Percentiles rank a stretch among this genome's conserved stretches.
Evolutionary conservation across 2,113 vertebrate species (phyloP).

Genomic region (Thinocorus orbignyianus): DNA sequence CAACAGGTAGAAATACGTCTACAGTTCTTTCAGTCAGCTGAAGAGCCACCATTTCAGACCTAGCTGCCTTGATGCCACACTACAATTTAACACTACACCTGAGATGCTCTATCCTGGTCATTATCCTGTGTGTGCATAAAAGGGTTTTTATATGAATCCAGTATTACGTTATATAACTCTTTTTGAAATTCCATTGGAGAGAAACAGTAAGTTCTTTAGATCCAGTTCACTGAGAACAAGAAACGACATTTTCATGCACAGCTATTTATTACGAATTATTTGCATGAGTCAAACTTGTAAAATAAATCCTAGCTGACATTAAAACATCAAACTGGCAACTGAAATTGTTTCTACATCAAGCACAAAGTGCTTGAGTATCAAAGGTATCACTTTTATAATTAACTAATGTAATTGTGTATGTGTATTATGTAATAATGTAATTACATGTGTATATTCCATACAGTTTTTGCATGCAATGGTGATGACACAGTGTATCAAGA

Average conservation of each 20-base stretch:
- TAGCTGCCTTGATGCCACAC: background rate
- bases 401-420: background rate
- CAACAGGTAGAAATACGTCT: background rate
- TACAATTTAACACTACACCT: background rate
- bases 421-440: background rate
- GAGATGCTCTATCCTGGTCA: background rate
- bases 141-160: background rate
- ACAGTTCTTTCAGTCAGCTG: background rate
- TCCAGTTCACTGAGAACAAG: background rate
- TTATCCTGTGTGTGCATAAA: background rate
- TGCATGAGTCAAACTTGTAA: background rate
- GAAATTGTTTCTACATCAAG: background rate
- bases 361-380: accelerated
- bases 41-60: background rate
- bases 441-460: background rate
- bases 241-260: background rate
- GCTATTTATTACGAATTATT: background rate
- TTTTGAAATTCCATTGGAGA: background rate
- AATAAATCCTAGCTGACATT: background rate
- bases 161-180: background rate
- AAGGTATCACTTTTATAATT: background rate
- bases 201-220: background rate
- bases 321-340: background rate
- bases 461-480: background rate
- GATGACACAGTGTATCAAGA: background rate